Percentiles rank a stretch among this genome's conserved stretches.
Conservation (phyloP, 2,797 vertebrate genomes). For the Otolemur crassicaudatus region DNA sequence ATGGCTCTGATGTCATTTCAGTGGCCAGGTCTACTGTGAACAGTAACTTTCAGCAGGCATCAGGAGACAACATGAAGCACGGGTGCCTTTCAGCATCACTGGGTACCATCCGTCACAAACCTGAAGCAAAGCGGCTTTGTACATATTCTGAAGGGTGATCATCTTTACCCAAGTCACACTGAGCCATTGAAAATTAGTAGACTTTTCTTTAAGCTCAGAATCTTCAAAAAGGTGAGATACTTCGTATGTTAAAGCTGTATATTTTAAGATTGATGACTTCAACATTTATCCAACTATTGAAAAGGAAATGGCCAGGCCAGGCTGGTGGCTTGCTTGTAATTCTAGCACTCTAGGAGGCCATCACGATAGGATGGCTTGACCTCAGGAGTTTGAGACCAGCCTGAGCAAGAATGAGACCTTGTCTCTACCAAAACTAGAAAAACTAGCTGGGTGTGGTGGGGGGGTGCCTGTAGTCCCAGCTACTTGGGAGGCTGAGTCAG, state of each 20-base stretch:
- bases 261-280: slow-evolving; percentile 90
- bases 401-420: too few relatives aligned
- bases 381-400: too few relatives aligned
- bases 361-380: too few relatives aligned
- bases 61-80: slow-evolving; percentile 90
- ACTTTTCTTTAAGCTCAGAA: slow-evolving; percentile 89
- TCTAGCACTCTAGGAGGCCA: too few relatives aligned
- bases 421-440: too few relatives aligned
- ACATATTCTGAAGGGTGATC: slow-evolving; percentile 90
- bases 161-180: slow-evolving; percentile 89
- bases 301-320: slow-evolving; percentile 83
- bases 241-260: slow-evolving; percentile 88
- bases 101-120: slow-evolving; percentile 90
- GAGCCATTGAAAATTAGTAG: slow-evolving; percentile 90
- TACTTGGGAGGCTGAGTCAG: too few relatives aligned
- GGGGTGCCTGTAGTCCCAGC: too few relatives aligned
- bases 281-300: slow-evolving; percentile 89
- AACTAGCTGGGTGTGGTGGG: too few relatives aligned
- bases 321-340: too few relatives aligned
- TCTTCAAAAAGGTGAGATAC: slow-evolving; percentile 87
- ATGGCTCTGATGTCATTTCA: slow-evolving; percentile 89
- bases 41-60: slow-evolving; percentile 90
- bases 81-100: slow-evolving; percentile 91
- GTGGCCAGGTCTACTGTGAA: slow-evolving; percentile 90
- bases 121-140: slow-evolving; percentile 90